A percentile compares a stretch with the other conserved stretches of the same genome.
These are phyloP conservation scores for Acrocephalus kingi DNA, from an alignment of 2,113 vertebrate species.

Conservation along the genomic window DNA sequence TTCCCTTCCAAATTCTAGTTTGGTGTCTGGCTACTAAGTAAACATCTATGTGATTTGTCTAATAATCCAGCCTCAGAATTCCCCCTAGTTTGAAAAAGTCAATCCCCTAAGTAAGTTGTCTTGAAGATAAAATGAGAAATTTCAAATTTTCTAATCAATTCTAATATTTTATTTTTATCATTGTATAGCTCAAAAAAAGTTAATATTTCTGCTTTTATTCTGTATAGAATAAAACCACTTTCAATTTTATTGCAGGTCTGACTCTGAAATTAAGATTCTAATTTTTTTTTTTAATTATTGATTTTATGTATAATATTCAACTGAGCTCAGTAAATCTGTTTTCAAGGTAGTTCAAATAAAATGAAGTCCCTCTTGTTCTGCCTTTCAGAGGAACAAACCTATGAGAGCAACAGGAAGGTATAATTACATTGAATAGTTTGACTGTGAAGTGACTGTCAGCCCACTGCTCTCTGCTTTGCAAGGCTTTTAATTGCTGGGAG, in stretches of 20 bases:
- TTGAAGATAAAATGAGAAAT: not conserved
- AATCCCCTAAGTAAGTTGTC: not conserved
- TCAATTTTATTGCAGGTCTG: not conserved
- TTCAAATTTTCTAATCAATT: not conserved
- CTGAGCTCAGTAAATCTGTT: not conserved
- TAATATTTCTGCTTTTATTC: not conserved
- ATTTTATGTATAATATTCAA: not conserved
- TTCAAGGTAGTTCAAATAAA: not conserved
- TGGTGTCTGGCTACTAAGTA: not conserved
- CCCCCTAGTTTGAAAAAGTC: not conserved
- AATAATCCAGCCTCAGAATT: not conserved
- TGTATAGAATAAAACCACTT: not conserved
- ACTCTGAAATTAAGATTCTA: not conserved
- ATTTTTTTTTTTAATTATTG: not conserved
- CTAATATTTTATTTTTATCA: not conserved
- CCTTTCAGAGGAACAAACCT: not conserved
- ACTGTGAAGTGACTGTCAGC: not conserved
- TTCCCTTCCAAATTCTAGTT: not conserved
- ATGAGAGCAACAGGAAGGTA: not conserved
- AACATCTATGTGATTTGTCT: not conserved
- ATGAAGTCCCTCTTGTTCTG: not conserved
- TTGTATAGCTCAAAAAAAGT: not conserved
- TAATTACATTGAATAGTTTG: not conserved
- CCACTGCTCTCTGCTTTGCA: not conserved
- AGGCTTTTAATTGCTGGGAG: not conserved